Evolutionary conservation across 2,113 vertebrate species (phyloP), one percentile per base, ranked within the genome.

Genomic region (Rhabdomys dilectus): DNA sequence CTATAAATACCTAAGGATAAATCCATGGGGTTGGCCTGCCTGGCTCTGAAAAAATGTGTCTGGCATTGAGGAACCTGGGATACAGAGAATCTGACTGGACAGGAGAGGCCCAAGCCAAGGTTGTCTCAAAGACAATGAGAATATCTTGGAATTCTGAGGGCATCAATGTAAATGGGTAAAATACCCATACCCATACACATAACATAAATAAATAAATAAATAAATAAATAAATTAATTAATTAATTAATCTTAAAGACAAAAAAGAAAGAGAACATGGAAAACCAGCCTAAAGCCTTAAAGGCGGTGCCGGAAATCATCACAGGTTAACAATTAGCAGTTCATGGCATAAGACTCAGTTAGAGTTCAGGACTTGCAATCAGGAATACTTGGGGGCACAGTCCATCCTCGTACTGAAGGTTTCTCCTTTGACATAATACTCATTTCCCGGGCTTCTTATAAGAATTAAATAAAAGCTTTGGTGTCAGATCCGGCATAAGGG

Each of bases 121-220:
- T 22, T 70, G 82, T 45, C 58, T 51, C 53, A 92, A 78, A 93
- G 73, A 95, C 96, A 86, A 72, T 45, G 31, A 89, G 64, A 76
- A 62, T 88, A 15, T 16, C n/a, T 22, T 90, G 42, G 91, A 75
- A 93, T 91, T 82, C 70, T 39, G 88, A 93, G 62, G 56, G 51
- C 15, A 24, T 45, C 73, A 60, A 5, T 73, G 36, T n/a, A 73
- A 21, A 21, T 42, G n/a, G 72, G 7, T 3, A 73, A 73, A 39
- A 73, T 24, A 39, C n/a, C 72, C 19, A 73, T 24, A 39, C n/a
- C 72, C 19, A 42, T 11, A 42, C 19, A 11, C 72, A 12, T 73
- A 73, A 22, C n/a, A 73, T 73, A 42, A 73, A n/a, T 72, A 42
- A 73, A 21, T 72, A 72, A 72, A 73, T n/a, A 72, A 39, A 73